Percentiles rank a stretch among this genome's conserved stretches.
Evolutionary conservation across 1,140 invertebrate genomes (phyloP).

Genomic region (Bombus terrestris): DNA sequence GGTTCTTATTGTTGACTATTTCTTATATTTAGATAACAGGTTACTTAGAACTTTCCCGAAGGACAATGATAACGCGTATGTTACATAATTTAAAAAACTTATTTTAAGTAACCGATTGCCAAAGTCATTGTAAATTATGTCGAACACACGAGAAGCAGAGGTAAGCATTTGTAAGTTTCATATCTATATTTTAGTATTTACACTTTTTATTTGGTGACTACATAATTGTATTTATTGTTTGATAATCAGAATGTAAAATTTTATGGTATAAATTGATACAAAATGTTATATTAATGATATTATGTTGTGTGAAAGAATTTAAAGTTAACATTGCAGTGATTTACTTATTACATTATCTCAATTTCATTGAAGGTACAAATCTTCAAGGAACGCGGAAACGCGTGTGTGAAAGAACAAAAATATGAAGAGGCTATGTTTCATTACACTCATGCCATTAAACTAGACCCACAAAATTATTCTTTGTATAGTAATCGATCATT

Average conservation of each 20-base stretch:
- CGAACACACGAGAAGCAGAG: conserved; percentile 64
- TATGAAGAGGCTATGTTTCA: conserved; percentile 90
- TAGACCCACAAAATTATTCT: conserved; percentile 87
- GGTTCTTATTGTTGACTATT: conserved; percentile 54
- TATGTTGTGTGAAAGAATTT: background rate
- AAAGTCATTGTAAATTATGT: conserved; percentile 62
- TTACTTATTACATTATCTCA: conserved; percentile 18
- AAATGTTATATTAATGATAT: background rate
- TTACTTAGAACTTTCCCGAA: background rate
- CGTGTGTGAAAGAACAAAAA: conserved; percentile 88
- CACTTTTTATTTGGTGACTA: background rate
- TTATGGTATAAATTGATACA: background rate
- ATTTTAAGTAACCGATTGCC: conserved; percentile 19
- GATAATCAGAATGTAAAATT: background rate
- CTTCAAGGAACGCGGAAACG: conserved; percentile 89
- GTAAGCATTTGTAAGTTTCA: conserved; percentile 48
- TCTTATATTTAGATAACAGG: conserved; percentile 29
- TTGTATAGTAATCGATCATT: conserved; percentile 91
- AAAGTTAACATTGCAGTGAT: background rate
- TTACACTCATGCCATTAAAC: conserved; percentile 91
- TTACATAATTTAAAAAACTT: conserved; percentile 20
- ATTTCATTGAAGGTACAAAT: conserved; percentile 79
- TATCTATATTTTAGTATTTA: conserved; percentile 1
- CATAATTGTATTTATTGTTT: background rate
- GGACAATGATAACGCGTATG: conserved; percentile 25